Conservation (phyloP, 2,797 vertebrate species). For the Bucorvus abyssinicus region DNA sequence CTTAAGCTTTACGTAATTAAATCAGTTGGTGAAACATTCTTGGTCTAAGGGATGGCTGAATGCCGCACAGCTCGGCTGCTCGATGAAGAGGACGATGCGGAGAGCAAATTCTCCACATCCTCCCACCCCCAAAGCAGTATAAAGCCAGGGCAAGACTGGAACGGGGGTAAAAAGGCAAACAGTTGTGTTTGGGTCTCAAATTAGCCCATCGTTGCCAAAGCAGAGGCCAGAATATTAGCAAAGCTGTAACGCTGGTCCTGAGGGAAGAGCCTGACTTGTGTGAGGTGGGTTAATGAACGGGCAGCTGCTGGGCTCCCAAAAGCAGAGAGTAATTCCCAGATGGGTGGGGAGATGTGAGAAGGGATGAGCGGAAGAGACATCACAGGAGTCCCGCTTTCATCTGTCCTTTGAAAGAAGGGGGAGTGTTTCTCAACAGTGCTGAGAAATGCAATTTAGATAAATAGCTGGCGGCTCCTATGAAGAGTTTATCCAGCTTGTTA, state of each 20-base stretch:
- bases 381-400: neutral
- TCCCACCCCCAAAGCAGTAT: neutral
- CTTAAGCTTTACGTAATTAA: conserved; percentile 60
- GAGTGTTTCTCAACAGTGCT: neutral
- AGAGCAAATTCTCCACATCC: neutral
- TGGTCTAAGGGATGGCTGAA: neutral
- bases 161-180: neutral
- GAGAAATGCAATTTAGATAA: conserved; percentile 15
- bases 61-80: neutral
- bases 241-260: neutral
- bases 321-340: neutral
- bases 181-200: neutral
- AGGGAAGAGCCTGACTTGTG: neutral
- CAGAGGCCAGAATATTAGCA: neutral
- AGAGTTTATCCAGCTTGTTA: neutral
- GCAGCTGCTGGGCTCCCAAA: neutral
- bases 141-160: neutral
- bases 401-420: neutral
- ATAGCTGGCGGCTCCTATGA: neutral
- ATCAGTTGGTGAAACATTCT: conserved; percentile 45
- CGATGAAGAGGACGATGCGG: fast-evolving
- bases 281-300: neutral
- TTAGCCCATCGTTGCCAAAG: neutral
- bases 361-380: neutral
- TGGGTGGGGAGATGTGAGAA: neutral